phyloP scores from a whole-genome alignment of 2,888 invertebrate species.

The Terebella lapidaria region DNA sequence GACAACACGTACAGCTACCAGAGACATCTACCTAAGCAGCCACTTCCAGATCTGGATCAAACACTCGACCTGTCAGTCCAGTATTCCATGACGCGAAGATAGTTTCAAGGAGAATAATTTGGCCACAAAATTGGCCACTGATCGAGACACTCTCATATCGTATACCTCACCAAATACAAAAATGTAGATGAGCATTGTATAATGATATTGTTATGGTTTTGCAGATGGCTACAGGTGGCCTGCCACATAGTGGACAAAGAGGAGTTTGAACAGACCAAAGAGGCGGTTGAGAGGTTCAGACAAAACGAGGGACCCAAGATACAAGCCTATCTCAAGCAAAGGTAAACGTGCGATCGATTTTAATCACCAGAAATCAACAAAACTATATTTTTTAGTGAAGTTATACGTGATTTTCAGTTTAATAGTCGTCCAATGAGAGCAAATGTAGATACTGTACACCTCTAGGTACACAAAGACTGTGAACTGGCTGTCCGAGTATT shows the following conservation, averaged over 20 bases:
- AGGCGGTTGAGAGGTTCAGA: conserved; percentile 34
- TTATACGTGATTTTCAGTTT: too few relatives aligned
- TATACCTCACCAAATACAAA: too few relatives aligned
- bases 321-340: conserved; percentile 31
- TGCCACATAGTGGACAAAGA: conserved; percentile 37
- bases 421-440: too few relatives aligned
- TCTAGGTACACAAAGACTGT: conserved; percentile 22
- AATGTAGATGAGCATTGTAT: too few relatives aligned
- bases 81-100: too few relatives aligned
- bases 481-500: conserved; percentile 36
- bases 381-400: too few relatives aligned
- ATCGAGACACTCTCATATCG: too few relatives aligned
- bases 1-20: conserved; percentile 30
- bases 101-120: too few relatives aligned
- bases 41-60: conserved; percentile 33
- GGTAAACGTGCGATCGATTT: too few relatives aligned
- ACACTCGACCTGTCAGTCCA: conserved; percentile 35
- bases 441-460: too few relatives aligned
- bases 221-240: conserved; percentile 38
- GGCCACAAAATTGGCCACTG: too few relatives aligned
- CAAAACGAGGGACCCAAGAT: conserved; percentile 35
- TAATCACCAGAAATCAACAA: too few relatives aligned
- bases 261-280: conserved; percentile 37
- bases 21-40: conserved; percentile 31
- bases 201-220: neutral